These are phyloP conservation scores for Oedothorax gibbosus DNA, from an alignment of 1,140 invertebrate genomes.

Conservation along the genomic window DNA sequence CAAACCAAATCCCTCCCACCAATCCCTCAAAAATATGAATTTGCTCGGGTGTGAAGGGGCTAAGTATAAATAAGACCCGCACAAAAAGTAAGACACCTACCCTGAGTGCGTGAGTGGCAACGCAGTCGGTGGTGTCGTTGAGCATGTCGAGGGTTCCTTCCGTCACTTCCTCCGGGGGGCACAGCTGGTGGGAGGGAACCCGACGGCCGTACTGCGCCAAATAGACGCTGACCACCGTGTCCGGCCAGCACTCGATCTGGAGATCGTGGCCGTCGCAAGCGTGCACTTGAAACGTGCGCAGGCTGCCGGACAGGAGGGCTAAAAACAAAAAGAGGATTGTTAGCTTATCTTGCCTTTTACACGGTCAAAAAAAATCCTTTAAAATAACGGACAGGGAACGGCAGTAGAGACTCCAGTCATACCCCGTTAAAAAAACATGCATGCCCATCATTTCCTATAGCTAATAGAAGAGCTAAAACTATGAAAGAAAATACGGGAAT, in stretches of 20 bases:
- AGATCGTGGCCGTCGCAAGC: slow-evolving; percentile 89
- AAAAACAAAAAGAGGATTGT: slow-evolving; percentile 64
- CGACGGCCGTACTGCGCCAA: slow-evolving; percentile 75
- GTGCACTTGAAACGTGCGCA: slow-evolving; percentile 87
- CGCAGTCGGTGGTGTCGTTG: slow-evolving; percentile 66
- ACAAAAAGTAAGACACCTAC: slow-evolving; percentile 55
- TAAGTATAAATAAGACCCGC: no score
- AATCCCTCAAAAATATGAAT: no score
- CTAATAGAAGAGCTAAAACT: no score
- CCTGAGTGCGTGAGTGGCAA: slow-evolving; percentile 66
- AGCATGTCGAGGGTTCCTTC: slow-evolving; percentile 33
- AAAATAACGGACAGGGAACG: no score
- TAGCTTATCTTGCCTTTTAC: no score
- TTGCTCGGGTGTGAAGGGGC: no score
- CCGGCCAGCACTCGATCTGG: slow-evolving; percentile 83
- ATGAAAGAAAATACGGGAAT: no score
- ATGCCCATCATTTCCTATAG: no score
- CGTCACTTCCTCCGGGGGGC: slow-evolving; percentile 44
- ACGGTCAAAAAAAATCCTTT: no score
- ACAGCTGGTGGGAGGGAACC: slow-evolving; percentile 57
- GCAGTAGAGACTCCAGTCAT: no score
- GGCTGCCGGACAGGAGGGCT: slow-evolving; percentile 87
- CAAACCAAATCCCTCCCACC: no score
- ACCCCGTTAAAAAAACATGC: no score
- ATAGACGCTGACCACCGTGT: slow-evolving; percentile 88